Evolutionary conservation across 2,113 vertebrate species (phyloP).

Genomic region (Promerops cafer): DNA sequence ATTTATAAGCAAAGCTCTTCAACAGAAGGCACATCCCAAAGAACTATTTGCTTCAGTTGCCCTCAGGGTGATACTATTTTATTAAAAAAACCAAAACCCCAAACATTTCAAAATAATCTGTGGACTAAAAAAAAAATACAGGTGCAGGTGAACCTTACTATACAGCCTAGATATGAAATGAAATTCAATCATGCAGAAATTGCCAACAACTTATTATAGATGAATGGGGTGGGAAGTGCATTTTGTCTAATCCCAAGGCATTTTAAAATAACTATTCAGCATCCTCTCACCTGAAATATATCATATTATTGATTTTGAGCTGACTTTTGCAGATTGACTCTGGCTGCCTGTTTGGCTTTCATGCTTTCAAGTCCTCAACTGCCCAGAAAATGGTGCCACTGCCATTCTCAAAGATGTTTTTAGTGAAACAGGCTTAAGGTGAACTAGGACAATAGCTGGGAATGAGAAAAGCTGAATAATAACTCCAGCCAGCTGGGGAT

Average conservation of each 20-base stretch:
- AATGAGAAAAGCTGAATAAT: slow-evolving; percentile 23
- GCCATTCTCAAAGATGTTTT: not conserved
- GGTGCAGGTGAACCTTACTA: not conserved
- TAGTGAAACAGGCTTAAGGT: not conserved
- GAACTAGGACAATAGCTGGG: not conserved
- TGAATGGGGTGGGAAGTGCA: slow-evolving; percentile 31
- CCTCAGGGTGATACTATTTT: not conserved
- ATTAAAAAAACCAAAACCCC: not conserved
- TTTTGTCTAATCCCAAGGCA: slow-evolving; percentile 36
- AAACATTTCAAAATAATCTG: not conserved
- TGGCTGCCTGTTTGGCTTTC: not conserved
- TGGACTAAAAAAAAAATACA: not conserved
- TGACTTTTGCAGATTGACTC: slow-evolving; percentile 39
- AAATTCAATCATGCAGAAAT: slow-evolving; percentile 44
- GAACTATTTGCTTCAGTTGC: not conserved
- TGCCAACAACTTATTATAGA: not conserved
- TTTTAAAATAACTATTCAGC: slow-evolving; percentile 36
- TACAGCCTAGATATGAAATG: not conserved
- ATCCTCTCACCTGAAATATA: slow-evolving; percentile 41
- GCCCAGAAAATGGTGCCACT: slow-evolving; percentile 13
- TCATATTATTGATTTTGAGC: slow-evolving; percentile 29
- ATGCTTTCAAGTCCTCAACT: not conserved
- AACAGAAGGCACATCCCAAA: not conserved
- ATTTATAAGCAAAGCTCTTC: not conserved
- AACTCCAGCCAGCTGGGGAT: not conserved